These are phyloP conservation scores for Premnoplex brunnescens DNA, from an alignment of 2,797 vertebrate genomes.

Conservation along the genomic window DNA sequence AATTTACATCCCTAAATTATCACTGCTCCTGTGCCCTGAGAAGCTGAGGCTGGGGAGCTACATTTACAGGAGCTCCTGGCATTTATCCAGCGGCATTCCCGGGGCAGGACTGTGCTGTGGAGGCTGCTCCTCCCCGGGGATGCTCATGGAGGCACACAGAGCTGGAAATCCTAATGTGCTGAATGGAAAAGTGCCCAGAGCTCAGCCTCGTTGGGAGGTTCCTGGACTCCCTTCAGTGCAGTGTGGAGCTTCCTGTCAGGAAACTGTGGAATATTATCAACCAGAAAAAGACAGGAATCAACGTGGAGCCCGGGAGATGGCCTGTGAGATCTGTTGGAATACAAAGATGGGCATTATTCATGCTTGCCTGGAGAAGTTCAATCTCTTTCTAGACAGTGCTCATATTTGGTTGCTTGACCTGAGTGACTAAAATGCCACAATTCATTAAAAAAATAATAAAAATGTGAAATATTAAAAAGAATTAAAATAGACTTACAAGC, in stretches of 20 bases:
- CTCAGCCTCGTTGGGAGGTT: not conserved
- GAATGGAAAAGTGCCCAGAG: not conserved
- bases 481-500: slow-evolving; percentile 10
- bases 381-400: not conserved
- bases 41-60: not conserved
- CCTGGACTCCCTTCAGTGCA: not conserved
- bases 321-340: not conserved
- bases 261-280: not conserved
- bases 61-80: not conserved
- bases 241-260: fast-evolving
- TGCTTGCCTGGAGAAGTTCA: not conserved
- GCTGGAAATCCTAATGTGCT: not conserved
- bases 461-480: slow-evolving; percentile 31
- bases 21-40: not conserved
- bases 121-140: not conserved
- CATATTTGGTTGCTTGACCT: not conserved
- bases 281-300: not conserved
- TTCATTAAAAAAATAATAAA: slow-evolving; percentile 1
- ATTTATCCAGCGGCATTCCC: not conserved
- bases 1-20: not conserved
- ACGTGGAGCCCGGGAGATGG: not conserved
- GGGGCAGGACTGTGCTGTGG: fast-evolving
- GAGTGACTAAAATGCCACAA: not conserved
- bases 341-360: not conserved
- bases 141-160: not conserved